These are phyloP conservation scores for Oncorhynchus clarkii DNA, from an alignment of 2,113 vertebrate species.

Conservation along the genomic window DNA sequence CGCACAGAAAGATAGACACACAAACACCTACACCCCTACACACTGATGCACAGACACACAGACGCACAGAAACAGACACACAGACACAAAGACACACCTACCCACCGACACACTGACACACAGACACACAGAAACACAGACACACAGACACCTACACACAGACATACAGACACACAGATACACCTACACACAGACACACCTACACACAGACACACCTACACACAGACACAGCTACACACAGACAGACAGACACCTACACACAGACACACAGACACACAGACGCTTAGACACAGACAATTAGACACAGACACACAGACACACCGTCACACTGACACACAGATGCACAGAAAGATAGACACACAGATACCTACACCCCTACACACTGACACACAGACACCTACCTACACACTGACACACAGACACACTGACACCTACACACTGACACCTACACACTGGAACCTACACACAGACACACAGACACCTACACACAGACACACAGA, in stretches of 20 bases:
- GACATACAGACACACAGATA: neutral
- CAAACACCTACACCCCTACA: no score
- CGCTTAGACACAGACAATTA: rapidly evolving
- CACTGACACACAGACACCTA: neutral
- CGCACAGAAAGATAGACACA: no score
- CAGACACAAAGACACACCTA: no score
- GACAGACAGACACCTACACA: no score
- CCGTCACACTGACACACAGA: neutral
- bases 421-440: neutral
- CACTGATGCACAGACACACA: no score
- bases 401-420: no score
- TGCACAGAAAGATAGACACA: constrained; percentile 22
- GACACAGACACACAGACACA: neutral
- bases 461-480: neutral
- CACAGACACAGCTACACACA: rapidly evolving
- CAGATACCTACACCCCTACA: neutral
- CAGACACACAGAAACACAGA: no score
- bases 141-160: no score
- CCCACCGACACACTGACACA: no score
- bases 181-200: neutral
- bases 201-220: neutral
- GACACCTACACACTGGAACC: neutral
- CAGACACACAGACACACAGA: constrained; percentile 6
- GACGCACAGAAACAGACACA: no score
- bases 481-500: no score